A percentile compares a stretch with the other conserved stretches of the same genome.
phyloP scores from a whole-genome alignment of 2,888 invertebrate species.

The Drosophila longiperda region DNA sequence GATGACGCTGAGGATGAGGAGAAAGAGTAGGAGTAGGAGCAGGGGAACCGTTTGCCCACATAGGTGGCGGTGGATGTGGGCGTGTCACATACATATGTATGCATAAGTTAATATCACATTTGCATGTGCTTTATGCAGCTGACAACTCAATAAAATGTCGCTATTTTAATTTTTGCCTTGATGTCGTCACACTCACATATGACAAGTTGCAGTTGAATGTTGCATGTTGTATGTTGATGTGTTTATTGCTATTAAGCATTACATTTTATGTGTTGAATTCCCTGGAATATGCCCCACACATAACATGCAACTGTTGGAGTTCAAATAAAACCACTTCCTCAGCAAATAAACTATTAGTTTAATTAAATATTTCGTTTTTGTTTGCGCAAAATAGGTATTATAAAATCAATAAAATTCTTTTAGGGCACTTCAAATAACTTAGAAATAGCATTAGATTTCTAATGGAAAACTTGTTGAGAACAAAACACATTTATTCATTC shows the following conservation, averaged over 20 bases:
- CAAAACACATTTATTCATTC: too few species aligned
- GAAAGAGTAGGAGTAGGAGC: not conserved
- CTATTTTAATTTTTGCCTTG: slow-evolving; percentile 66
- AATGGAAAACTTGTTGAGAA: too few species aligned
- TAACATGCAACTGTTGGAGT: not conserved
- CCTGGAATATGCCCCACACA: slow-evolving; percentile 35
- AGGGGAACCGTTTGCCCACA: slow-evolving; percentile 4
- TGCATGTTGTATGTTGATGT: slow-evolving; percentile 63
- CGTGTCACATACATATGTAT: slow-evolving; percentile 45
- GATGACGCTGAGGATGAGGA: slow-evolving; percentile 10
- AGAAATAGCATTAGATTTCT: too few species aligned
- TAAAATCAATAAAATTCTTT: not conserved
- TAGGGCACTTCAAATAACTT: not conserved
- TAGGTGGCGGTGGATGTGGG: slow-evolving; percentile 42
- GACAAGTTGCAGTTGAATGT: slow-evolving; percentile 49
- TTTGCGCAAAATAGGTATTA: not conserved
- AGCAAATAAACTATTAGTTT: not conserved
- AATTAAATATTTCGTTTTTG: not conserved
- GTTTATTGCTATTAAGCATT: slow-evolving; percentile 68
- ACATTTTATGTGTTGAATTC: slow-evolving; percentile 56
- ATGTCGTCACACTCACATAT: slow-evolving; percentile 65
- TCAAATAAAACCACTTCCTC: not conserved
- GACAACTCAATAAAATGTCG: slow-evolving; percentile 79
- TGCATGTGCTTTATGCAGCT: slow-evolving; percentile 68
- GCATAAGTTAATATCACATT: slow-evolving; percentile 30